These are phyloP conservation scores for Drosophila guanche DNA, from an alignment of 1,140 invertebrate species.

Conservation along the genomic window DNA sequence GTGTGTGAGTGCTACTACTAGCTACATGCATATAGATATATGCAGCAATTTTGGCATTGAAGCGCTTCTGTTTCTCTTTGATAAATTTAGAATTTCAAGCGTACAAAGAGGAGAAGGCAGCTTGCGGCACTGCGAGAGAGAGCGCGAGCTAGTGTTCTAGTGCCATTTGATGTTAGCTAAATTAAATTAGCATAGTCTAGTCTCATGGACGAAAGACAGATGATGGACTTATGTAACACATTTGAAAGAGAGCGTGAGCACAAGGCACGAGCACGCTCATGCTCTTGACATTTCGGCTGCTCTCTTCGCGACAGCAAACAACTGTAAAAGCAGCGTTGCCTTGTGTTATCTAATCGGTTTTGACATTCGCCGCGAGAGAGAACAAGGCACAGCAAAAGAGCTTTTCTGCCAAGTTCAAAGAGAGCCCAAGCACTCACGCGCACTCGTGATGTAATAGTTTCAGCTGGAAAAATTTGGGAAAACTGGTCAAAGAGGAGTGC, in stretches of 20 bases:
- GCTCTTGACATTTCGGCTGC: no score
- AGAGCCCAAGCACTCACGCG: slow-evolving; percentile 53
- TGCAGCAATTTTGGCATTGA: slow-evolving; percentile 46
- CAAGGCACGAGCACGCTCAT: not conserved
- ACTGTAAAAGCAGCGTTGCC: not conserved
- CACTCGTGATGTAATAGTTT: slow-evolving; percentile 66
- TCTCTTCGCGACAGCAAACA: slow-evolving; percentile 21
- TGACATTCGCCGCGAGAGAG: slow-evolving; percentile 17
- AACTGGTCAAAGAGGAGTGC: slow-evolving; percentile 2
- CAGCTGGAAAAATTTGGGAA: slow-evolving; percentile 24
- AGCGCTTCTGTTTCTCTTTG: slow-evolving; percentile 36
- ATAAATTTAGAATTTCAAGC: slow-evolving; percentile 74
- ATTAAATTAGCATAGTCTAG: slow-evolving; percentile 62
- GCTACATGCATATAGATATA: no score
- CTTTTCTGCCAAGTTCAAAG: slow-evolving; percentile 18
- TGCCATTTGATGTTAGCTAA: slow-evolving; percentile 34
- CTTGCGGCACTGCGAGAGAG: not conserved
- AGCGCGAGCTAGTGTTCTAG: no score
- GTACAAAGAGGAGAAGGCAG: slow-evolving; percentile 23
- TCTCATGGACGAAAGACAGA: slow-evolving; percentile 43
- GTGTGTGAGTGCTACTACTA: slow-evolving; percentile 2
- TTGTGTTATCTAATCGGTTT: slow-evolving; percentile 44
- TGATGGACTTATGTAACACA: slow-evolving; percentile 64
- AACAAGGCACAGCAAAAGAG: slow-evolving; percentile 16
- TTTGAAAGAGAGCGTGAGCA: slow-evolving; percentile 20